Evolutionary conservation across 2,797 vertebrate genomes (phyloP).

Genomic region (Oophaga sylvatica): DNA sequence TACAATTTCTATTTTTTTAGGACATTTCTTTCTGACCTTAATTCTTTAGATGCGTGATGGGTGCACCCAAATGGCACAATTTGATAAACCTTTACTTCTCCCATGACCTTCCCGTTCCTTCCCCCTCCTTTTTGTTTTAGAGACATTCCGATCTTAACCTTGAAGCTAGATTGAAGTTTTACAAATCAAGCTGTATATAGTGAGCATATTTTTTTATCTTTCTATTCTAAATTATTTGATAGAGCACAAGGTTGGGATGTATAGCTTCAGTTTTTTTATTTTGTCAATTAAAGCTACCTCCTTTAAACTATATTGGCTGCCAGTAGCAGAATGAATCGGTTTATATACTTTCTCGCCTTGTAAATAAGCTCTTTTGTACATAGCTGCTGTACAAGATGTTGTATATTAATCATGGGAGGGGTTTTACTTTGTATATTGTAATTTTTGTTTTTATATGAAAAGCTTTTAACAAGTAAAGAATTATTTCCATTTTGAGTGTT

Average conservation of each 20-base stretch:
- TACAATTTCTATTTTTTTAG: neutral
- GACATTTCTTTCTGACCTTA: neutral
- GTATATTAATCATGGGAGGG: constrained; percentile 85
- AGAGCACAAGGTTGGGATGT: constrained; percentile 85
- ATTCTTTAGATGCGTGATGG: constrained; percentile 63
- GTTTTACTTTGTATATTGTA: constrained; percentile 90
- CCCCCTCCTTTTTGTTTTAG: constrained; percentile 57
- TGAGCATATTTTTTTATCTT: constrained; percentile 85
- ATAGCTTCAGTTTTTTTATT: constrained; percentile 78
- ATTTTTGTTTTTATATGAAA: constrained; percentile 89
- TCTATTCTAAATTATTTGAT: constrained; percentile 93
- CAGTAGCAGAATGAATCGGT: constrained; percentile 86
- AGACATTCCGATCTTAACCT: constrained; percentile 65
- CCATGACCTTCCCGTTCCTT: constrained; percentile 36
- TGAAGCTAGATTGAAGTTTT: constrained; percentile 75
- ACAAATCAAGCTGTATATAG: constrained; percentile 81
- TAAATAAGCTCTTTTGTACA: constrained; percentile 87
- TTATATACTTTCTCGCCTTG: constrained; percentile 81
- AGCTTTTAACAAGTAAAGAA: constrained; percentile 75
- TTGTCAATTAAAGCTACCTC: constrained; percentile 98
- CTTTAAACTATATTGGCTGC: constrained; percentile 86
- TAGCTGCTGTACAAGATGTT: constrained; percentile 80
- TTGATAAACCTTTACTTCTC: constrained; percentile 68
- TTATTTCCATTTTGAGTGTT: constrained; percentile 60
- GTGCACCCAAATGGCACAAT: constrained; percentile 62